phyloP scores from a whole-genome alignment of 2,888 invertebrate species.

The Maniola hyperantus region DNA sequence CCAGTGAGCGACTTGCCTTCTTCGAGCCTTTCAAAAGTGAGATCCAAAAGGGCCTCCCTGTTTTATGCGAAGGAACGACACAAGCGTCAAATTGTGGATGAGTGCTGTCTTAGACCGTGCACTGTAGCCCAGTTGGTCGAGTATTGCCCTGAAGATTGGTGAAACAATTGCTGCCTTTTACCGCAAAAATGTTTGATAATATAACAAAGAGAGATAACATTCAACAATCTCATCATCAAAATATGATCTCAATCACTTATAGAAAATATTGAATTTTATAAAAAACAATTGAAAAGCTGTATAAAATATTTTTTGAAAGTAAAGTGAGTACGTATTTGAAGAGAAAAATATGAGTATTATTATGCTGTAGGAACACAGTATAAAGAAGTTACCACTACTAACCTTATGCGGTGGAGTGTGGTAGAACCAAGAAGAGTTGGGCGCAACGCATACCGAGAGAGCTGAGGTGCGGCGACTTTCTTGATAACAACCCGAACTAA shows the following conservation, averaged over 20 bases:
- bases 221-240: slow-evolving; percentile 28
- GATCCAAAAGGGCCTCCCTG: slow-evolving; percentile 58
- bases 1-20: slow-evolving; percentile 51
- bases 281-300: background rate
- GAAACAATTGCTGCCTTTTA: slow-evolving; percentile 41
- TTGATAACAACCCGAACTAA: too few species aligned
- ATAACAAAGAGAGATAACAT: slow-evolving; percentile 3
- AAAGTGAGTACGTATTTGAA: background rate
- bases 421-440: background rate
- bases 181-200: background rate
- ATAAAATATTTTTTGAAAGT: too few species aligned
- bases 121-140: slow-evolving; percentile 63
- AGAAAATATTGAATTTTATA: slow-evolving; percentile 4
- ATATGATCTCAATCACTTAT: slow-evolving; percentile 40
- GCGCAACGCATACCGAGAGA: too few species aligned
- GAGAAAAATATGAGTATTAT: background rate
- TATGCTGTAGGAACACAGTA: background rate
- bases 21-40: slow-evolving; percentile 48
- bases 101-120: slow-evolving; percentile 65
- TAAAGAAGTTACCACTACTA: too few species aligned
- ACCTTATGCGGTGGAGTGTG: too few species aligned
- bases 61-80: slow-evolving; percentile 53
- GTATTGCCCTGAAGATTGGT: slow-evolving; percentile 71
- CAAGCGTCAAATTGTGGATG: slow-evolving; percentile 59
- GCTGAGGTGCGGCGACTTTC: too few species aligned